Evolutionary conservation across 1,140 invertebrate species (phyloP), one percentile per base, ranked within the genome.

Genomic region (Drosophila pachea): DNA sequence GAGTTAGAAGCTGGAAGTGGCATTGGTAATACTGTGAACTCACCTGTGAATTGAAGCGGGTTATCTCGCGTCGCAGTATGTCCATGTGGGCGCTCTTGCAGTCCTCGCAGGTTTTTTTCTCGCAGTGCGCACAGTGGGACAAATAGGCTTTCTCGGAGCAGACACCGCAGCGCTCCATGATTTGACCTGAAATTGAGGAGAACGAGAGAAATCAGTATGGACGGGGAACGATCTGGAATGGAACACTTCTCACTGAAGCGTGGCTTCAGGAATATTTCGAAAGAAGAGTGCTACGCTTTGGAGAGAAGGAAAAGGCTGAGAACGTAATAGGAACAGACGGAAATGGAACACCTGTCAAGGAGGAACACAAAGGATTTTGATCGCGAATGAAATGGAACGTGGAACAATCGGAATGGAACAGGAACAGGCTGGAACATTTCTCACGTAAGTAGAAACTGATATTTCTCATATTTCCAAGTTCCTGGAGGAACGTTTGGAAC

Each of bases 121-220:
- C 96, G 90, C 98, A 99, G 90, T 99, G 97, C 12, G 94, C 93
- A 91, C 98, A 99, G 35, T 93, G 90, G 29, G 92, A 94, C 72
- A 96, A 94, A 88, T 98, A 97, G 33, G 96, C 94, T 89, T 99
- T 99, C 90, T 99, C 97, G 48, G 96, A 97, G 90, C 98, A 99
- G 7, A 98, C 95, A 63, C 94, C 94, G 83, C 95, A 96, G 67
- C 95, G 91, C 90, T 95, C 95, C 95, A 96, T 96, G 33, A 95
- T 92, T 90, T 95, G 95, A 56, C 92, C 92, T 79, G 12, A 89
- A 59, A 22, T 4, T 22, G 22, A 3, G 22, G 22, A 2, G 22
- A 22, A 22, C 22, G 22, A 22, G 22, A 22, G 22, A 22, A 22
- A 22, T 22, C 22, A 22, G 22, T 22, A 22, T 22, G 3, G 1